Conservation (phyloP, 1,140 invertebrate genomes). For the Sinella curviseta region DNA sequence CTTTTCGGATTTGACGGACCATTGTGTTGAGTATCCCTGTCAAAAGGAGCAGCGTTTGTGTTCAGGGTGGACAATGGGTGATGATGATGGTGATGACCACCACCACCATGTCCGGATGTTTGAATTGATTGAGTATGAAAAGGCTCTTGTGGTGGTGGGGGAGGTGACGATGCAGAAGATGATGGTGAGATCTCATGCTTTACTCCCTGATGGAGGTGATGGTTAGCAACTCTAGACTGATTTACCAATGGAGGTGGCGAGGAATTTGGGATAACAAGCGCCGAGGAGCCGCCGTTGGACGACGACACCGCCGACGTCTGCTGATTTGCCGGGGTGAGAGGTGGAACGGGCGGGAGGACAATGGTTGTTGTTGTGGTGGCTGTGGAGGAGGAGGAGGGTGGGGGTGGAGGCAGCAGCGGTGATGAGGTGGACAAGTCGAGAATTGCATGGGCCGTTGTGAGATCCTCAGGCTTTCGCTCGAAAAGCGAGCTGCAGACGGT, state of each 20-base stretch:
- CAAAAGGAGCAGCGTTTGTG: not conserved
- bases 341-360: not conserved
- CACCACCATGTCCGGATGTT: not conserved
- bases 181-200: no score
- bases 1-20: not conserved
- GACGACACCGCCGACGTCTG: conserved; percentile 34
- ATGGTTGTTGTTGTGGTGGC: conserved; percentile 13
- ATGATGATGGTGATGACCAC: not conserved
- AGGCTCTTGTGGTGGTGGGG: conserved; percentile 6
- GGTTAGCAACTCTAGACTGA: conserved; percentile 37
- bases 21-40: conserved; percentile 3
- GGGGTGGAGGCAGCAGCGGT: conserved; percentile 67
- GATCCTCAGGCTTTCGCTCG: conserved; percentile 47
- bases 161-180: conserved; percentile 26
- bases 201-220: conserved; percentile 43
- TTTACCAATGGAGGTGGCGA: conserved; percentile 50
- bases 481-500: conserved; percentile 45
- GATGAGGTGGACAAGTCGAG: conserved; percentile 81
- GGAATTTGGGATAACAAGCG: conserved; percentile 50
- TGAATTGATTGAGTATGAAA: conserved; percentile 27
- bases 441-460: conserved; percentile 75
- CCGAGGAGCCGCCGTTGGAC: conserved; percentile 28
- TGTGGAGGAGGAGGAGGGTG: conserved; percentile 57
- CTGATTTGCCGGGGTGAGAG: conserved; percentile 52
- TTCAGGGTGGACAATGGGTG: conserved; percentile 16